Percentiles rank a stretch among this genome's conserved stretches.
Conservation (phyloP, 2,888 invertebrate genomes). For the Himalopsyche anomala region DNA sequence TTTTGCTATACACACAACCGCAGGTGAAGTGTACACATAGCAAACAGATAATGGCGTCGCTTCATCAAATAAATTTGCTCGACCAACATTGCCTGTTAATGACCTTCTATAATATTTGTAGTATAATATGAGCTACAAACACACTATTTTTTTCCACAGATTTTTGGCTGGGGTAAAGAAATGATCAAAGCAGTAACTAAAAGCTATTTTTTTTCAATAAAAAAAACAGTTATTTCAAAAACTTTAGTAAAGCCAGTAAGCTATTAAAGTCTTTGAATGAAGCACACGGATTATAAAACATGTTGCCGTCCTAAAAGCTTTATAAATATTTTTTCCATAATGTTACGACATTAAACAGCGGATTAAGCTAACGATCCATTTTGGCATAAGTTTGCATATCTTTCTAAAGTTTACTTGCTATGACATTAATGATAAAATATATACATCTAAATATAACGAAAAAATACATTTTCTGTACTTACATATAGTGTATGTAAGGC, state of each 20-base stretch:
- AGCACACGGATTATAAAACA: constrained; percentile 19
- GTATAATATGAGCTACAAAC: not conserved
- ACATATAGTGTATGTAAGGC: too few relatives aligned
- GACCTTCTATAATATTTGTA: not conserved
- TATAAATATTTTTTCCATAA: not conserved
- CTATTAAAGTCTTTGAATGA: not conserved
- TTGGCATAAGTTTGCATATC: not conserved
- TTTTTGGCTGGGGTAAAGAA: not conserved
- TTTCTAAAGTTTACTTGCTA: too few relatives aligned
- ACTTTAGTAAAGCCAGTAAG: not conserved
- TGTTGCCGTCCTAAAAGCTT: not conserved
- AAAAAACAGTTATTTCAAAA: not conserved
- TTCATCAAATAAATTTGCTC: constrained; percentile 16
- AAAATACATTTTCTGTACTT: too few relatives aligned
- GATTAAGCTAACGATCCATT: not conserved
- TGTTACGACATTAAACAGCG: not conserved
- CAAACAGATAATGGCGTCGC: constrained; percentile 16
- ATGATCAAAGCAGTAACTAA: not conserved
- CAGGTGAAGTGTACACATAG: not conserved
- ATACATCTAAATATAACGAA: too few relatives aligned
- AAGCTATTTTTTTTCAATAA: not conserved
- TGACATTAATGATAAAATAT: too few relatives aligned
- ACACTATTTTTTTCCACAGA: not conserved
- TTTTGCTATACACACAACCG: not conserved
- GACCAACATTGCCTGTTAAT: not conserved